Evolutionary conservation across 2,113 vertebrate genomes (phyloP).

Genomic region (cattle (Bos taurus)): ARS-UCD2.0 NC_037333.1:24512001-24512500

Average conservation of each 20-base stretch:
- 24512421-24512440: background rate
- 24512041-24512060: background rate
- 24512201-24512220: background rate
- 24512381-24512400: background rate
- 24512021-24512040: background rate
- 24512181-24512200: background rate
- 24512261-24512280: background rate
- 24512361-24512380: background rate
- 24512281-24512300: background rate
- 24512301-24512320: background rate
- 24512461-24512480: fast-evolving
- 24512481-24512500: background rate
- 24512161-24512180: background rate
- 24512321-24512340: background rate
- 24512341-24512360: background rate
- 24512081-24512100: background rate
- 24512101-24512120: background rate
- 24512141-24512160: background rate
- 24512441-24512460: background rate
- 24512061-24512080: background rate
- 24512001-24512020: background rate
- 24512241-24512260: background rate
- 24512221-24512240: background rate
- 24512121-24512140: background rate
- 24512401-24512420: background rate